Base-by-base conservation (phyloP, 2,113 vertebrate genomes). In the Neoarius graeffei region DNA sequence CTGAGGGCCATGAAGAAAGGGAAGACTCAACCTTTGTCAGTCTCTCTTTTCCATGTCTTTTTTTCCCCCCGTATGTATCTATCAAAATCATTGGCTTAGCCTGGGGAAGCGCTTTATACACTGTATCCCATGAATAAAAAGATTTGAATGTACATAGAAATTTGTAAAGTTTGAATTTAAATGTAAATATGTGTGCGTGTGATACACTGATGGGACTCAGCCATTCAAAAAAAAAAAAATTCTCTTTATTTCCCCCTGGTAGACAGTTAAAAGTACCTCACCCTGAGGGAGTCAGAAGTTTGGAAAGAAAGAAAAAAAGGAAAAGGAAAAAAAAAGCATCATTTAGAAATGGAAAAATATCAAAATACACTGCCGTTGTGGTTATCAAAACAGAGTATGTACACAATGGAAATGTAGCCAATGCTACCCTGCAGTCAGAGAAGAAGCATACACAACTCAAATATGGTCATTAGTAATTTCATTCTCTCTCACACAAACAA, bases 41-140 rank as follows among this genome's bases (percentile, higher is more conserved):
- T 71, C 88, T 88, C 23, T 62, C 57, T 88, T 91, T 88, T 91
- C 87, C 93, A 90, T 92, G 89, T 91, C 81, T 74, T 92, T 90
- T 25, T 87, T 90, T 64, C 81, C 91, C 90, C 71, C 81, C 91
- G 87, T 93, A 86, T 88, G 91, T 92, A 94, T 94, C 96, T 96
- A 94, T 96, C 96, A 95, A 96, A 69, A 95, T 93, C 95, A 97
- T 98, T 94, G 96, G 97, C 97, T 96, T 97, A 95, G 94, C 96
- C 94, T 96, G 94, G 95, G 93, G 90, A 96, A 96, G 94, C 30
- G 97, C 97, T 99, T 99, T 99, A 95, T 98, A 99, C 96, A 96
- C 96, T 96, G 96, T 97, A 97, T 98, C 96, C 95, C 97, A 96
- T 98, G 95, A 99, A 99, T 99, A 99, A 98, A 99, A 98, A 98